Percentiles rank a stretch among this genome's conserved stretches.
phyloP scores from a whole-genome alignment of 1,140 invertebrate genomes.

The Pteromalus puparum region DNA sequence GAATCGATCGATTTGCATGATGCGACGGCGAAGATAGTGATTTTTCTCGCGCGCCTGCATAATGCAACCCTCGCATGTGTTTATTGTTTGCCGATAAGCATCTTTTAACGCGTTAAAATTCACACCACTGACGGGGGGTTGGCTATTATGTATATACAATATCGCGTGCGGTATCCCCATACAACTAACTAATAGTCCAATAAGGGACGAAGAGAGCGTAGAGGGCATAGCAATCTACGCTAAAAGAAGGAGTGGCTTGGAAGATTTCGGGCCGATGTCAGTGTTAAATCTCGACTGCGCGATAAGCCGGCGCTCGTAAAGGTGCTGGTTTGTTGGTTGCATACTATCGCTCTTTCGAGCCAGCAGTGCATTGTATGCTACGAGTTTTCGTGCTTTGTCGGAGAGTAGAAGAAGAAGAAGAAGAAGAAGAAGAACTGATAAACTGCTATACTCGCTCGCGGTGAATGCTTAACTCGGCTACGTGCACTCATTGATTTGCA shows the following conservation, averaged over 20 bases:
- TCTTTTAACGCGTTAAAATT: neutral
- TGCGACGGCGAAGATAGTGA: neutral
- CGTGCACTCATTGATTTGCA: neutral
- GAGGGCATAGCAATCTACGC: neutral
- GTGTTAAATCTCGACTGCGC: neutral
- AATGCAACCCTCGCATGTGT: neutral
- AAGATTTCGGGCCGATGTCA: neutral
- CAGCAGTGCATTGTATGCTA: neutral
- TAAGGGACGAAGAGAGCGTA: neutral
- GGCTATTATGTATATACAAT: neutral
- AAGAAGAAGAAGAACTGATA: neutral
- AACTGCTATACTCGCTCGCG: neutral
- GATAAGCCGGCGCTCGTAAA: neutral
- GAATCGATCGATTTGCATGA: neutral
- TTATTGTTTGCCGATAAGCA: conserved; percentile 4
- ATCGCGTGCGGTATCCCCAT: neutral
- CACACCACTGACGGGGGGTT: neutral
- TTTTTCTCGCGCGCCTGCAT: neutral
- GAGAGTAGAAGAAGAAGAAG: neutral
- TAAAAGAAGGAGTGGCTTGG: neutral
- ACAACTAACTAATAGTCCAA: neutral
- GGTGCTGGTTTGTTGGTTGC: neutral
- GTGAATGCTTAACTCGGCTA: neutral
- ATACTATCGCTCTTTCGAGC: neutral
- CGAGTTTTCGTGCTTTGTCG: neutral